phyloP scores from a whole-genome alignment of 2,113 vertebrate species.

The Hiodon tergisus region DNA sequence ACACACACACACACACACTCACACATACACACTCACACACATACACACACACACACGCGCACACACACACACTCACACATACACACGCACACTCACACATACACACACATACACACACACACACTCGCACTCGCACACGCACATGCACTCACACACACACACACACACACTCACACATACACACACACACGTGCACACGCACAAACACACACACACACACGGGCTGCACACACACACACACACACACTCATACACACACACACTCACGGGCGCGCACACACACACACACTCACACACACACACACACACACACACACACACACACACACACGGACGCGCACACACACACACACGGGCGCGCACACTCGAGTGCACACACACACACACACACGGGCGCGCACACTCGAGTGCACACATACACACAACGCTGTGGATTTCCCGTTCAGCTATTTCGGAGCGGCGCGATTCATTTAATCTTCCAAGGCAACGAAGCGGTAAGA shows the following conservation, averaged over 20 bases:
- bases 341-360: not conserved
- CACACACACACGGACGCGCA: not conserved
- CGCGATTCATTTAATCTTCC: slow-evolving; percentile 44
- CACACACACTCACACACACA: no score
- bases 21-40: slow-evolving; percentile 14
- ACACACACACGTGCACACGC: no score
- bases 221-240: no score
- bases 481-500: slow-evolving; percentile 44
- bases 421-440: slow-evolving; percentile 6
- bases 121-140: not conserved
- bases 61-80: no score
- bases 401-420: slow-evolving; percentile 4
- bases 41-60: not conserved
- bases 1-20: slow-evolving; percentile 2
- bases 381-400: slow-evolving; percentile 3
- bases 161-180: no score
- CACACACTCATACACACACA: no score
- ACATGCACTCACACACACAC: slow-evolving; percentile 10
- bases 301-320: slow-evolving; percentile 7
- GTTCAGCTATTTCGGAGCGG: slow-evolving; percentile 24
- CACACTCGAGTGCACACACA: not conserved
- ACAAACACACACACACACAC: no score
- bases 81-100: slow-evolving; percentile 8
- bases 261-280: no score
- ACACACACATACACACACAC: slow-evolving; percentile 9